Conservation (phyloP, 1,140 invertebrate genomes). For the Drosophila virilis region DNA sequence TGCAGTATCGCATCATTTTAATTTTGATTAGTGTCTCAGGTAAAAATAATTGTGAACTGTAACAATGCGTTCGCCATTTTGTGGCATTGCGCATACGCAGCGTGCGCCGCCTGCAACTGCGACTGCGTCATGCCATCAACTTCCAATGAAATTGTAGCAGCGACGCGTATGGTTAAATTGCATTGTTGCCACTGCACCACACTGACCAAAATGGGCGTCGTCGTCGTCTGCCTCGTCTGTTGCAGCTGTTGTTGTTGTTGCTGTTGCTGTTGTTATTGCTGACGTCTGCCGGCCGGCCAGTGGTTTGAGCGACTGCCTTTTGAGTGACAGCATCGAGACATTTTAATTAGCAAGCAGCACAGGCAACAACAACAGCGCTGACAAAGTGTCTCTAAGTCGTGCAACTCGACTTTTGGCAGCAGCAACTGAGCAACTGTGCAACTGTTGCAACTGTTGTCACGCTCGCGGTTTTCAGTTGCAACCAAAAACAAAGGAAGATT, state of each 20-base stretch:
- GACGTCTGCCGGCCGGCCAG: constrained; percentile 38
- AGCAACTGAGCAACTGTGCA: constrained; percentile 2
- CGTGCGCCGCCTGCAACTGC: constrained; percentile 42
- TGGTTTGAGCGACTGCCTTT: constrained; percentile 63
- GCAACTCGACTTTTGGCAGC: constrained; percentile 38
- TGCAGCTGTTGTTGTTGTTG: background rate
- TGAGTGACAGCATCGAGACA: constrained; percentile 80
- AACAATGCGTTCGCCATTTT: constrained; percentile 81
- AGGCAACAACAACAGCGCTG: constrained; percentile 17
- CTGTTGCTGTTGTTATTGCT: constrained; percentile 19
- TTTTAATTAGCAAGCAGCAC: constrained; percentile 74
- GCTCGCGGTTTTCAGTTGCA: constrained; percentile 55
- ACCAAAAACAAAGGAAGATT: constrained; percentile 22
- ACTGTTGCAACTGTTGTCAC: constrained; percentile 60
- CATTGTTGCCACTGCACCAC: constrained; percentile 63
- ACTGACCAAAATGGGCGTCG: constrained; percentile 74
- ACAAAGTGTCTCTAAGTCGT: constrained; percentile 29
- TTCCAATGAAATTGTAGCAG: constrained; percentile 81
- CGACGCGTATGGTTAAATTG: constrained; percentile 69
- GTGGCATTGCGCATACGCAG: constrained; percentile 72
- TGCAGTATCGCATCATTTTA: constrained; percentile 68
- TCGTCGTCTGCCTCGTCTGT: constrained; percentile 47
- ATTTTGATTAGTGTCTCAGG: constrained; percentile 75
- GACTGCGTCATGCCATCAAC: constrained; percentile 39
- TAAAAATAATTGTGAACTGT: constrained; percentile 78